Evolutionary conservation across 2,888 invertebrate genomes (phyloP).

Genomic region (Agelastica alni): DNA sequence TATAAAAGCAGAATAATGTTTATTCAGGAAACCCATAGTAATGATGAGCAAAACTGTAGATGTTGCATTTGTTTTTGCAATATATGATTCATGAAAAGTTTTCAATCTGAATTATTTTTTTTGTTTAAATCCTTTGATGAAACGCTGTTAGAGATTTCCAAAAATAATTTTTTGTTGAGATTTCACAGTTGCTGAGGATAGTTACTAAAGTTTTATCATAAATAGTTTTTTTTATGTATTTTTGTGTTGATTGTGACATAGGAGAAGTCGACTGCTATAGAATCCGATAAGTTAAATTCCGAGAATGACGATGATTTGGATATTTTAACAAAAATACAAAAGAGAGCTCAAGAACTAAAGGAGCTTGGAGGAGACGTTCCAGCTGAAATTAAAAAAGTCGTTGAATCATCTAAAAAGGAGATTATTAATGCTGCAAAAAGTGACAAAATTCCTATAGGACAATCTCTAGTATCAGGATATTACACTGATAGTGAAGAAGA

Average conservation of each 20-base stretch:
- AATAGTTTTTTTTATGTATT: too few species aligned
- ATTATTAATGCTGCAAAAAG: conserved; percentile 17
- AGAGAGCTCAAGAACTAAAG: conserved; percentile 56
- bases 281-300: conserved; percentile 19
- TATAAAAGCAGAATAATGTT: too few species aligned
- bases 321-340: conserved; percentile 53
- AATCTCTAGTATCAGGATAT: conserved; percentile 62
- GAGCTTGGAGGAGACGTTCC: conserved; percentile 54
- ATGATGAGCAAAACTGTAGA: conserved; percentile 34
- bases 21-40: too few species aligned
- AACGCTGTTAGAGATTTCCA: conserved; percentile 53
- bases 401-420: conserved; percentile 26
- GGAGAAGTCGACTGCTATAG: background rate
- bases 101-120: conserved; percentile 54
- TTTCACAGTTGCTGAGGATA: conserved; percentile 53
- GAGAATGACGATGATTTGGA: conserved; percentile 52
- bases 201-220: too few species aligned
- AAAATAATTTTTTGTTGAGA: conserved; percentile 43
- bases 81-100: conserved; percentile 52
- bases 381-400: conserved; percentile 48
- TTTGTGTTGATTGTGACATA: background rate
- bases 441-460: conserved; percentile 40
- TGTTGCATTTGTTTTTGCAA: conserved; percentile 15
- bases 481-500: conserved; percentile 57
- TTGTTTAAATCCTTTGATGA: conserved; percentile 50